phyloP scores from a whole-genome alignment of 2,113 vertebrate species.

The Bubo scandiacus region DNA sequence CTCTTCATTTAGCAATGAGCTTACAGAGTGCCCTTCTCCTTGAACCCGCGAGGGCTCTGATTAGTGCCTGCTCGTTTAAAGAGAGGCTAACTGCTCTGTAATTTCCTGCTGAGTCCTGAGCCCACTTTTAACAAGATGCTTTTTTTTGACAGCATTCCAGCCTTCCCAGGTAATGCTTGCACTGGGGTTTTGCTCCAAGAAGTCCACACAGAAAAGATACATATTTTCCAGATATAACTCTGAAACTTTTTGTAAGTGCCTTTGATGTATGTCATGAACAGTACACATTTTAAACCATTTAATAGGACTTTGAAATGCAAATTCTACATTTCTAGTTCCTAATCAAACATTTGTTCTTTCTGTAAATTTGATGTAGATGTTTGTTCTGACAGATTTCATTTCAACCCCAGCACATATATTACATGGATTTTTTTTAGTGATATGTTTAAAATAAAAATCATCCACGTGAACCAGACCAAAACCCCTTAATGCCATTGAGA shows the following conservation, averaged over 20 bases:
- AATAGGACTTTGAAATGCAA: not conserved
- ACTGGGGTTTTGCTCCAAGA: not conserved
- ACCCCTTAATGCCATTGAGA: not conserved
- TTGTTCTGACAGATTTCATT: not conserved
- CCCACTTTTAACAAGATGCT: accelerated
- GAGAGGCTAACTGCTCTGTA: not conserved
- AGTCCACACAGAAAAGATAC: too few species aligned
- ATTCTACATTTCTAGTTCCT: not conserved
- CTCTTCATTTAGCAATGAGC: not conserved
- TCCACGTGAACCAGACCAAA: not conserved
- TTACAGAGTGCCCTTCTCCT: not conserved
- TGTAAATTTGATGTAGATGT: not conserved
- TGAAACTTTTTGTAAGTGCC: not conserved
- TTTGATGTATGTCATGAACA: not conserved
- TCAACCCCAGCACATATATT: not conserved
- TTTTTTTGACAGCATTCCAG: not conserved
- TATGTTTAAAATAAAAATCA: not conserved
- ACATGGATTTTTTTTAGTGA: not conserved
- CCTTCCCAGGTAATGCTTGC: not conserved
- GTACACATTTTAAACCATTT: not conserved
- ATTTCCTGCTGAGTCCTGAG: not conserved
- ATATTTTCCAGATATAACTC: accelerated
- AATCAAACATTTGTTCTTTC: not conserved
- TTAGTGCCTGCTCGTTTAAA: accelerated
- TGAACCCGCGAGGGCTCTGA: accelerated